phyloP scores from a whole-genome alignment of 2,113 vertebrate genomes.

The Varanus salvator region DNA sequence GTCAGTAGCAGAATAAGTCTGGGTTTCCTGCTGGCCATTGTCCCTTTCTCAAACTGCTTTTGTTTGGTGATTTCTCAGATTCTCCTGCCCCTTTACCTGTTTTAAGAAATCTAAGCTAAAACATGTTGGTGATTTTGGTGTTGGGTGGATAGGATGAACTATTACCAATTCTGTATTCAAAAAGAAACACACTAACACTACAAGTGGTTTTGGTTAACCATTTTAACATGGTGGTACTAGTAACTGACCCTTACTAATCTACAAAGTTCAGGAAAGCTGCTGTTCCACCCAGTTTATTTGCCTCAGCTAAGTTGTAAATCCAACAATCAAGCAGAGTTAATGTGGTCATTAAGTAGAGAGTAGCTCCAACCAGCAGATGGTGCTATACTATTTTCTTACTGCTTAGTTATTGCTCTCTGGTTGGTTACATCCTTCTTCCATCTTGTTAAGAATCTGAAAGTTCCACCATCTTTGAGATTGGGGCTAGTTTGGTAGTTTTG shows the following conservation, averaged over 20 bases:
- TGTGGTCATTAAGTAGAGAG: neutral
- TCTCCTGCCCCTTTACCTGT: no score
- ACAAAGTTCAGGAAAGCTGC: neutral
- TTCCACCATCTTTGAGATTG: neutral
- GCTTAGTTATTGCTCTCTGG: neutral
- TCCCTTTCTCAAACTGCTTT: no score
- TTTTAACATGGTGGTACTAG: no score
- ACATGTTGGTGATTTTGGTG: no score
- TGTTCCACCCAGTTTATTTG: neutral
- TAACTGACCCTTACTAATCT: neutral
- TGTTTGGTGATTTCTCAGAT: no score
- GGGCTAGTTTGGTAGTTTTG: neutral
- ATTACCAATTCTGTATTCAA: neutral
- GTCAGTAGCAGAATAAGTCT: no score
- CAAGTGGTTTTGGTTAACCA: neutral
- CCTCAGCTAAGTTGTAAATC: neutral
- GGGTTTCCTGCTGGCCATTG: no score
- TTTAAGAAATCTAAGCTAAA: no score
- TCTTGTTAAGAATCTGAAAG: neutral
- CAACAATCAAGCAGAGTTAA: neutral
- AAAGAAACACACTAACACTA: neutral
- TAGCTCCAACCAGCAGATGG: neutral
- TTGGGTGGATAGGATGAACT: no score
- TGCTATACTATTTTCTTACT: neutral
- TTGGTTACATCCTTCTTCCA: neutral